Evolutionary conservation across 2,888 invertebrate species (phyloP).

Genomic region (Catocala fraxini): DNA sequence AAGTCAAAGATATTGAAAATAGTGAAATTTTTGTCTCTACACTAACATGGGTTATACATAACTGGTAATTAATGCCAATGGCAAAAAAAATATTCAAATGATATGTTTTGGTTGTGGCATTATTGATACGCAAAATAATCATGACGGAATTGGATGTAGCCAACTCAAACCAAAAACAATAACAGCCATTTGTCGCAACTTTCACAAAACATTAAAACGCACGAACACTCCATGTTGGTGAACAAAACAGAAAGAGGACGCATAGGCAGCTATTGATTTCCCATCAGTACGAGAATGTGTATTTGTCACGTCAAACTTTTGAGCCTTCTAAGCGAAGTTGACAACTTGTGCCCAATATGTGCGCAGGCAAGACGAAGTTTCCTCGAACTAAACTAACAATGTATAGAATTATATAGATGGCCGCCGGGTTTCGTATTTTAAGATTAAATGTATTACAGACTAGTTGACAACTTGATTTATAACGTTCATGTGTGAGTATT

Average conservation of each 20-base stretch:
- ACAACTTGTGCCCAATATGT: slow-evolving; percentile 47
- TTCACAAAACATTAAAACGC: slow-evolving; percentile 1
- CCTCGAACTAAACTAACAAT: slow-evolving; percentile 27
- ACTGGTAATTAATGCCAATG: too few relatives aligned
- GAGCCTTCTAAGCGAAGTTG: slow-evolving; percentile 46
- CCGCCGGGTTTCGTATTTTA: slow-evolving; percentile 5
- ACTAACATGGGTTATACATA: too few relatives aligned
- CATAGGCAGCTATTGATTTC: slow-evolving; percentile 64
- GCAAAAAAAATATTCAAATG: too few relatives aligned
- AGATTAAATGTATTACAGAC: slow-evolving; percentile 11
- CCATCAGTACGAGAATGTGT: slow-evolving; percentile 65
- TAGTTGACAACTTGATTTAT: slow-evolving; percentile 7
- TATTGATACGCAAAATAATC: too few relatives aligned
- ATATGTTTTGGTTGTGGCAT: too few relatives aligned
- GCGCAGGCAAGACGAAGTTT: slow-evolving; percentile 37
- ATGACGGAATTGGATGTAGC: too few relatives aligned
- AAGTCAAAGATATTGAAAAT: too few relatives aligned
- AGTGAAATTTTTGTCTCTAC: too few relatives aligned
- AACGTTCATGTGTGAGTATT: not conserved
- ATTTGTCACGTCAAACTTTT: slow-evolving; percentile 70
- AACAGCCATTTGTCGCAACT: not conserved
- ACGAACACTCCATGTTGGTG: not conserved
- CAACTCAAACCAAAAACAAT: too few relatives aligned
- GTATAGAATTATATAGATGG: slow-evolving; percentile 14
- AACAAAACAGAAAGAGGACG: slow-evolving; percentile 40